Base-by-base conservation (phyloP, 1,140 invertebrate genomes). In the Musca vetustissima region DNA sequence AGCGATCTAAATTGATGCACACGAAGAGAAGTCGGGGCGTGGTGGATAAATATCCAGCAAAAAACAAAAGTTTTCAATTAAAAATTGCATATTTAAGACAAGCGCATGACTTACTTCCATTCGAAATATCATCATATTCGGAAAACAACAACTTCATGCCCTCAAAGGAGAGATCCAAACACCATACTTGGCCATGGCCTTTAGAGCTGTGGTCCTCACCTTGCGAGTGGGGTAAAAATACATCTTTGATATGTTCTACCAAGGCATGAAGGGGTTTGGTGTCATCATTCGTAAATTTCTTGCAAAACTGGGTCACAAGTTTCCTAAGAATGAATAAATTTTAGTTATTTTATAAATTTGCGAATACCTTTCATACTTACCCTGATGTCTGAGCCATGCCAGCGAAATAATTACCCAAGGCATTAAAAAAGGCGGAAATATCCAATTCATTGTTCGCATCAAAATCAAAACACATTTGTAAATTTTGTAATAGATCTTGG, bases 1-100 rank as follows among this genome's bases (percentile, higher is more conserved):
- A 86, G 47, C 87, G 85, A 72, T 61, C 79, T 81, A 55, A 14
- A 61, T 36, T n/a, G 25, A 43, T n/a, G n/a, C n/a, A n/a, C n/a
- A n/a, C n/a, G 32, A 32, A 57, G 24, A 17, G 21, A 61, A 24
- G 43, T 17, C 66, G 72, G 49, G 25, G 66, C 3, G 61, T 57
- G n/a, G n/a, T n/a, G n/a, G n/a, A n/a, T 47, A 66, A 32, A 61
- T 69, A 19, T n/a, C 13, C 7, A n/a, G n/a, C n/a, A n/a, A n/a
- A n/a, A n/a, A n/a, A 11, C 36, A 43, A 43, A 43, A 43, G 36
- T 43, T 43, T 43, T 43, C n/a, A n/a, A n/a, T n/a, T n/a, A n/a
- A n/a, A n/a, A n/a, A n/a, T n/a, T n/a, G 36, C 6, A 43, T 43
- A 43, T 24, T 47, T 66, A 65, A 19, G 64, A 32, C 13, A 50